Base-by-base conservation (phyloP, 1,140 invertebrate genomes). In the Formica selysi region DNA sequence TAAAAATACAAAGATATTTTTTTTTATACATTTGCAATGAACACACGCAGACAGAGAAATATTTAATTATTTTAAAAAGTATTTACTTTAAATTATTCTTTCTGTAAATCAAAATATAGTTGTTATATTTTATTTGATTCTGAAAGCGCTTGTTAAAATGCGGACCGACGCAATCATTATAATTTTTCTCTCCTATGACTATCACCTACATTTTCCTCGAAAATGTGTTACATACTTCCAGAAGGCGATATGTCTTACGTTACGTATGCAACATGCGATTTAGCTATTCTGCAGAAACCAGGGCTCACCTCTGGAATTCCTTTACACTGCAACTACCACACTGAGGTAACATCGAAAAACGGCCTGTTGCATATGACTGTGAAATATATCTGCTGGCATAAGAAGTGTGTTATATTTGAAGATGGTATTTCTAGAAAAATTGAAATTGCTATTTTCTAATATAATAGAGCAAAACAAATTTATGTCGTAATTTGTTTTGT, bases 191-290 rank as follows among this genome's bases (percentile, higher is more conserved):
- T 73, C 2, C 38, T 22, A 51, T 57, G 8, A 83, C 68, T 59
- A 73, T 61, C 79, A 36, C 32, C 48, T 65, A 54, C 36, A 51
- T 78, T 78, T 78, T 41, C 16, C 8, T 22, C 3, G 61, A 65
- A 78, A 78, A 85, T 85, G 59, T 22, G 73, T 70, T 78, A 51
- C 62, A 44, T 51, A 76, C 62, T 85, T 65, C 61, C 48, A 36
- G 71, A 65, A 64, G 81, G 59, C 73, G 71, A 76, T 85, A 64
- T 78, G 36, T 85, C 74, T 85, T 78, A 51, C 13, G 73, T 76
- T 85, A 78, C 73, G 81, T 85, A 78, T 85, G 71, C 74, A 76
- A 78, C 81, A 78, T 85, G 81, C 81, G 81, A 78, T 85, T 85
- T 85, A 83, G 79, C 79, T 73, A 83, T 83, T 83, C 79, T 74